Conservation (phyloP, 2,797 vertebrate species). For the Eulemur mongoz region DNA sequence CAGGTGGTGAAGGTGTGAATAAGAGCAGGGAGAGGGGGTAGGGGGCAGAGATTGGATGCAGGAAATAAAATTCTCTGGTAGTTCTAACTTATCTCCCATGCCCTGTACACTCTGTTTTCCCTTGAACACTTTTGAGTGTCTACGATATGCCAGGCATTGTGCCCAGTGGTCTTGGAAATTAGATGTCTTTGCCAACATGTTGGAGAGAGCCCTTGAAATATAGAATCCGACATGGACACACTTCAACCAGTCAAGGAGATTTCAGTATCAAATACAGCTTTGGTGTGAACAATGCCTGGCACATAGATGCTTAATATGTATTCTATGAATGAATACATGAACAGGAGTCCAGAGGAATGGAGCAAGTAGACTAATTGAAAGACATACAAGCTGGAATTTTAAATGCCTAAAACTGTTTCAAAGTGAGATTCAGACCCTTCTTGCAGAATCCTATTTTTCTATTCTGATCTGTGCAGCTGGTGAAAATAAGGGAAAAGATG, state of each 20-base stretch:
- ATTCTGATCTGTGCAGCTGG: background rate
- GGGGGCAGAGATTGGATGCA: too few species aligned
- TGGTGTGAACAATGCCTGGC: background rate
- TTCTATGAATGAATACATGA: background rate
- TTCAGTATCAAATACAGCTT: constrained; percentile 13
- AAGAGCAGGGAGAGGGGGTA: too few species aligned
- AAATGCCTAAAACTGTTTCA: background rate
- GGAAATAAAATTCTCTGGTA: accelerated
- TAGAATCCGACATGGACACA: background rate
- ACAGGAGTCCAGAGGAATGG: background rate
- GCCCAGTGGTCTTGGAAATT: background rate
- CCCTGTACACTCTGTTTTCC: accelerated
- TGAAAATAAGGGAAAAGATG: background rate
- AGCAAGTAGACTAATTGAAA: background rate
- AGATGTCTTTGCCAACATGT: background rate
- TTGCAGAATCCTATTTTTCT: background rate
- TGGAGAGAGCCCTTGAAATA: background rate
- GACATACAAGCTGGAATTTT: background rate
- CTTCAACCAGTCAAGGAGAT: background rate
- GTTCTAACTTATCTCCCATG: background rate
- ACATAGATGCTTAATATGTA: background rate
- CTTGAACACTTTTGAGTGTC: background rate
- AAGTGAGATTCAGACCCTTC: background rate
- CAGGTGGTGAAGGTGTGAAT: background rate
- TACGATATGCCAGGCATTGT: background rate